phyloP scores from a whole-genome alignment of 1,140 invertebrate genomes.

The Cherax destructor region DNA sequence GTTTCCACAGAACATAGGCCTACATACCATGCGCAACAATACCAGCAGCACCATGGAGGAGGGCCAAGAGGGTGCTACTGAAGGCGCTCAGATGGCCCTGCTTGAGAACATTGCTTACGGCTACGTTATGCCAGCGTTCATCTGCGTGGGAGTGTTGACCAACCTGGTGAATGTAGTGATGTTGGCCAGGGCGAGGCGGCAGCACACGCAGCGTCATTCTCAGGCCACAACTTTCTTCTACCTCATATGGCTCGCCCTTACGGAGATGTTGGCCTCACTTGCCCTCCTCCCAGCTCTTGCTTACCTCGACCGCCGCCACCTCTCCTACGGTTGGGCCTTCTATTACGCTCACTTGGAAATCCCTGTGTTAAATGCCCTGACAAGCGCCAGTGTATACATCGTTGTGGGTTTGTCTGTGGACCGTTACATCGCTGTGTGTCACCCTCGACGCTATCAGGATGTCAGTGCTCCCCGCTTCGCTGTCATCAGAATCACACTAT shows the following conservation, averaged over 20 bases:
- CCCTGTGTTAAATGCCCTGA: conserved; percentile 58
- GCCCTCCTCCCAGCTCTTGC: conserved; percentile 55
- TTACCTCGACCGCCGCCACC: conserved; percentile 34
- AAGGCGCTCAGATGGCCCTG: conserved; percentile 6
- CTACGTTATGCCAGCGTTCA: conserved; percentile 56
- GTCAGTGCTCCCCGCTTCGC: conserved; percentile 54
- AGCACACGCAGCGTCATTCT: conserved; percentile 3
- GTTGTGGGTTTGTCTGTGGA: conserved; percentile 69
- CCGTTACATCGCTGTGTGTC: conserved; percentile 69
- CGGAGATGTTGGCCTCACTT: conserved; percentile 53
- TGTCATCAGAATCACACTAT: conserved; percentile 39
- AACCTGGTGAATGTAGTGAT: conserved; percentile 63
- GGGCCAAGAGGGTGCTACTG: background rate
- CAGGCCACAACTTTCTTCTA: conserved; percentile 56
- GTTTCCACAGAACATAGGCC: no score
- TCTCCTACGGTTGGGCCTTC: conserved; percentile 64
- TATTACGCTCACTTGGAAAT: conserved; percentile 70
- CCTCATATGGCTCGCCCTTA: conserved; percentile 63
- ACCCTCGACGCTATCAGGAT: conserved; percentile 46
- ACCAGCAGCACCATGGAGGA: background rate
- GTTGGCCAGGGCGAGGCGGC: conserved; percentile 20
- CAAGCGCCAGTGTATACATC: conserved; percentile 66
- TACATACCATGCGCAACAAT: background rate
- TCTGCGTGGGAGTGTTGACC: conserved; percentile 49
- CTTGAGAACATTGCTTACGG: conserved; percentile 34